Evolutionary conservation across 2,797 vertebrate species (phyloP).

Genomic region (Falco columbarius): DNA sequence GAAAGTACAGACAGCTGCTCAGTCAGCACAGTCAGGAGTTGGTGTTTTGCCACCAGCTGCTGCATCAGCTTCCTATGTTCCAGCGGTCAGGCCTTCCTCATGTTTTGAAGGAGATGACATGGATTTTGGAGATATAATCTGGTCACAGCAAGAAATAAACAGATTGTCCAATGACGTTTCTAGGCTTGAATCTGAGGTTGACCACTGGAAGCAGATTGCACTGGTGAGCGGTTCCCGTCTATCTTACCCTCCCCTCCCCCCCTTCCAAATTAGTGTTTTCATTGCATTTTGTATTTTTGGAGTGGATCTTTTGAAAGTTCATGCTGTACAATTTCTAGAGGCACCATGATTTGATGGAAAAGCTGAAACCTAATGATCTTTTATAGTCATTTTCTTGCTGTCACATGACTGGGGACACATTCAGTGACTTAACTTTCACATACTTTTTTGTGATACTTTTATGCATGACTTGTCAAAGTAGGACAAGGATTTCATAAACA

Average conservation of each 20-base stretch:
- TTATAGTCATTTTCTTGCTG: background rate
- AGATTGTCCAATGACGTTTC: constrained; percentile 89
- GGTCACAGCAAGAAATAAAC: constrained; percentile 98
- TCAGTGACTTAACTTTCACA: background rate
- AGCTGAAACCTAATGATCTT: background rate
- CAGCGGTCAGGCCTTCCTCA: constrained; percentile 69
- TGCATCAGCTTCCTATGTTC: constrained; percentile 78
- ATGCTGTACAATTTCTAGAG: background rate
- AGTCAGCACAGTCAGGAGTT: constrained; percentile 52
- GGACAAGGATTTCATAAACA: background rate
- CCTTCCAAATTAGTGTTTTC: background rate
- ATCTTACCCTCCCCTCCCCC: background rate
- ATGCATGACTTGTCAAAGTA: background rate
- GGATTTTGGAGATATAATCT: constrained; percentile 93
- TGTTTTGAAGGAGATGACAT: constrained; percentile 90
- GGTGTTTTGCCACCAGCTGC: constrained; percentile 62
- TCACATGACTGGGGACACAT: background rate
- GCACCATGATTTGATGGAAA: background rate
- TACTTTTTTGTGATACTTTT: background rate
- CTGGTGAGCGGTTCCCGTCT: constrained; percentile 78
- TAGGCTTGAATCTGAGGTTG: constrained; percentile 87
- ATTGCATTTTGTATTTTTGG: background rate
- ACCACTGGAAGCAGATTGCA: constrained; percentile 91
- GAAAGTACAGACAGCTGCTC: constrained; percentile 84
- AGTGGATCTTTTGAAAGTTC: background rate